Conservation (phyloP, 2,113 vertebrate species). For the Nymphicus hollandicus region DNA sequence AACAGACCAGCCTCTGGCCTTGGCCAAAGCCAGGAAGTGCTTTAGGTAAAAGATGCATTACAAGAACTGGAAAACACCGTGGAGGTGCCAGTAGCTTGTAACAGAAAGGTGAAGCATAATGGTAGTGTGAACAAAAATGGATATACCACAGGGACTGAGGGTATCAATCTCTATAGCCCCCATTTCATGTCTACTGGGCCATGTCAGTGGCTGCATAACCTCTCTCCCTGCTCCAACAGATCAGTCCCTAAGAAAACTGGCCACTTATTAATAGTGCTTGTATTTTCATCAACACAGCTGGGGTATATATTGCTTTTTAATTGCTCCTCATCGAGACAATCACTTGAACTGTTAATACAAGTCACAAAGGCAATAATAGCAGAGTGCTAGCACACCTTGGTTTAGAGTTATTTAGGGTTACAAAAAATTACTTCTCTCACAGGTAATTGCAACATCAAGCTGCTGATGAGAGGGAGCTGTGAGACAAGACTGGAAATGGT, state of each 20-base stretch:
- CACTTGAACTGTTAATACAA: neutral
- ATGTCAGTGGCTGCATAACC: neutral
- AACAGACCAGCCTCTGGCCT: neutral
- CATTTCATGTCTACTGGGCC: neutral
- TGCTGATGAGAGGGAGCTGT: neutral
- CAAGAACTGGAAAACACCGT: neutral
- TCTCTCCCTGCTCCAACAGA: neutral
- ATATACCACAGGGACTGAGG: neutral
- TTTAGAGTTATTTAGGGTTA: neutral
- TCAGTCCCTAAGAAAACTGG: neutral
- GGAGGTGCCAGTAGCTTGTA: neutral
- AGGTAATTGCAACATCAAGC: neutral
- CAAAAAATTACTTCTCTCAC: neutral
- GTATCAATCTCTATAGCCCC: neutral
- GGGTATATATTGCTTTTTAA: neutral
- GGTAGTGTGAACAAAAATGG: neutral
- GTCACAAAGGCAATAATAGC: neutral
- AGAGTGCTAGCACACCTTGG: neutral
- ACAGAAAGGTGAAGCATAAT: neutral
- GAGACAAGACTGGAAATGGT: neutral
- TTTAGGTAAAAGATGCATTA: neutral
- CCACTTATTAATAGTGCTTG: neutral
- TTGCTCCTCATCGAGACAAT: neutral
- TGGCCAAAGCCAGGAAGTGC: neutral
- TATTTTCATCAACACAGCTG: neutral